Percentiles rank a stretch among this genome's conserved stretches.
Evolutionary conservation across 2,888 invertebrate genomes (phyloP).

Genomic region (Rhodophaea formosa): DNA sequence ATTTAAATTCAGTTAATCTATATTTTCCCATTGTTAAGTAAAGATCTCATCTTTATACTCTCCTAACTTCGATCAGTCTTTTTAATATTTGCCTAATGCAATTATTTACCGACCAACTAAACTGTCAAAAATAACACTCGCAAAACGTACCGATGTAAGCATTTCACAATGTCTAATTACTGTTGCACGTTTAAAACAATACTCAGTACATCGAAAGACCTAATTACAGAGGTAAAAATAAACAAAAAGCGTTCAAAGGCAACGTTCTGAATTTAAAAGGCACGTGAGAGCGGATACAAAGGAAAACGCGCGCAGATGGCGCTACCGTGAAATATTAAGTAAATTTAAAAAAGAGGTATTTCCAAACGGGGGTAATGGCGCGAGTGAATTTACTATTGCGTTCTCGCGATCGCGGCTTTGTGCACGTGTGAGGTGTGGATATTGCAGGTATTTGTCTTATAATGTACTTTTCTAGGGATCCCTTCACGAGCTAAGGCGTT

Average conservation of each 20-base stretch:
- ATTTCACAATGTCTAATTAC: not conserved
- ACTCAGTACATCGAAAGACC: not conserved
- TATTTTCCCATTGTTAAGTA: no score
- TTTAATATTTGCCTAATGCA: no score
- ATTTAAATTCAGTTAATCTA: no score
- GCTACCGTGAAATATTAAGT: conserved; percentile 68
- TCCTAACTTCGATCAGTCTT: no score
- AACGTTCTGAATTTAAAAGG: conserved; percentile 26
- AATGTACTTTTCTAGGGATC: not conserved
- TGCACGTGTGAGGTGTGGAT: conserved; percentile 2
- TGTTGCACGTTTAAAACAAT: not conserved
- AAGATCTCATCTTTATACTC: no score
- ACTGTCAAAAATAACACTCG: not conserved
- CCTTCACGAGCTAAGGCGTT: no score
- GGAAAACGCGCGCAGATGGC: conserved; percentile 63
- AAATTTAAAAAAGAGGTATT: conserved; percentile 64
- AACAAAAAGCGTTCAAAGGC: conserved; percentile 27
- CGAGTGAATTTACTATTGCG: conserved; percentile 67
- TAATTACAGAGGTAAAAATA: conserved; percentile 17
- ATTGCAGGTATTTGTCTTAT: conserved; percentile 4
- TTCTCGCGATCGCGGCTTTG: conserved; percentile 34
- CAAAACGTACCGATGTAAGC: not conserved
- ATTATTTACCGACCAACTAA: not conserved
- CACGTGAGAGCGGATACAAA: conserved; percentile 39
- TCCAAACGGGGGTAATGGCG: conserved; percentile 59